Evolutionary conservation across 2,113 vertebrate genomes (phyloP).

Genomic region (Eleginops maclovinus): DNA sequence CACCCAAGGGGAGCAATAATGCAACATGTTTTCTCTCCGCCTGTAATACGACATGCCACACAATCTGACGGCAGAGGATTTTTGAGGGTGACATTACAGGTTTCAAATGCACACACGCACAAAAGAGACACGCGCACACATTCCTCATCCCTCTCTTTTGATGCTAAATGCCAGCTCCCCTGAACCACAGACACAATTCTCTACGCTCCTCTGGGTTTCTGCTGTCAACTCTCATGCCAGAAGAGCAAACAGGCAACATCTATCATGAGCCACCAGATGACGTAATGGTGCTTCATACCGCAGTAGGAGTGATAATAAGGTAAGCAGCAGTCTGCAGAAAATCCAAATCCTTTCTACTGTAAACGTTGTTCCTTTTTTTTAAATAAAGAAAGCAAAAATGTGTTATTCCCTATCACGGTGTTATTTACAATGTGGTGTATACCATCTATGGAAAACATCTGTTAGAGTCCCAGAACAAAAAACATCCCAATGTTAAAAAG

Average conservation of each 20-base stretch:
- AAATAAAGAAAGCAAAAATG: not conserved
- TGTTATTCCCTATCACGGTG: not conserved
- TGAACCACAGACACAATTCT: conserved; percentile 70
- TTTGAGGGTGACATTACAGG: conserved; percentile 56
- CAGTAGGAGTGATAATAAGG: conserved; percentile 39
- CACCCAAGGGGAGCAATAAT: conserved; percentile 69
- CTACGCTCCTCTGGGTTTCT: conserved; percentile 63
- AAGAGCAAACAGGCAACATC: conserved; percentile 62
- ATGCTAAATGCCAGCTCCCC: conserved; percentile 70
- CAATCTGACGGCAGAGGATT: conserved; percentile 43
- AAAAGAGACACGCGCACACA: conserved; percentile 13
- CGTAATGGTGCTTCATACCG: conserved; percentile 52
- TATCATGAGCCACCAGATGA: conserved; percentile 62
- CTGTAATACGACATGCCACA: conserved; percentile 34
- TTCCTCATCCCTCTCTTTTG: conserved; percentile 44
- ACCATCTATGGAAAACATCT: not conserved
- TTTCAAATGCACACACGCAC: conserved; percentile 17
- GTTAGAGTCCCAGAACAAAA: not conserved
- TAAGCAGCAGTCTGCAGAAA: conserved; percentile 30
- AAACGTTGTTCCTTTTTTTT: not conserved
- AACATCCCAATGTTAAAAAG: conserved; percentile 1
- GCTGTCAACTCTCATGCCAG: conserved; percentile 65
- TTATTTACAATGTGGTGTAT: not conserved
- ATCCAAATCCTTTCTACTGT: conserved; percentile 12
- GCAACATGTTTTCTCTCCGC: conserved; percentile 35